These are phyloP conservation scores for Diarsia dahlii DNA, from an alignment of 2,888 invertebrate species.

Conservation along the genomic window DNA sequence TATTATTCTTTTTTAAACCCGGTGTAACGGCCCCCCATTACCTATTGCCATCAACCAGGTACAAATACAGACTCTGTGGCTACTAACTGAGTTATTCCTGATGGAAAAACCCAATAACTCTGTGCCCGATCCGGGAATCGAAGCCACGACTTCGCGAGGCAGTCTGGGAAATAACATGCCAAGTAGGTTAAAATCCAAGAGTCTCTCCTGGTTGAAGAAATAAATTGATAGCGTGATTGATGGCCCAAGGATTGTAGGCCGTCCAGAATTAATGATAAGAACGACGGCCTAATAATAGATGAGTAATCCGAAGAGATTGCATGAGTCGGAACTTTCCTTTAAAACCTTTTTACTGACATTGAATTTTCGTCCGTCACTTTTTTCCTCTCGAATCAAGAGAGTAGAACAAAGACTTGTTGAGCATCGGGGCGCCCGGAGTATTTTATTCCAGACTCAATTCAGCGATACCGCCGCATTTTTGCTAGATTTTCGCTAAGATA, in stretches of 20 bases:
- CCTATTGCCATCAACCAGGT: too few relatives aligned
- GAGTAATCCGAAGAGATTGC: conserved; percentile 41
- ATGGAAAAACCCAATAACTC: too few relatives aligned
- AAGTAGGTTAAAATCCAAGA: conserved; percentile 44
- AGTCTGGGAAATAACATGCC: background rate
- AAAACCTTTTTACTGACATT: conserved; percentile 35
- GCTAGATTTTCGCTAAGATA: conserved; percentile 15
- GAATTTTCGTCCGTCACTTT: conserved; percentile 19
- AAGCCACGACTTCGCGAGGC: too few relatives aligned
- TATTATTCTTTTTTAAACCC: too few relatives aligned
- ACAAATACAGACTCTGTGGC: too few relatives aligned
- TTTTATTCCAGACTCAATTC: conserved; percentile 37
- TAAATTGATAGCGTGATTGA: conserved; percentile 67
- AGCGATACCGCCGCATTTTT: background rate
- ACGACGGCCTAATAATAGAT: conserved; percentile 35
- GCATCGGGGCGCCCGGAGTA: background rate
- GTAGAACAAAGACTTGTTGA: conserved; percentile 51
- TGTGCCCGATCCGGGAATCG: too few relatives aligned
- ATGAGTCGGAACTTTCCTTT: conserved; percentile 49
- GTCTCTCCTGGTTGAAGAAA: conserved; percentile 16
- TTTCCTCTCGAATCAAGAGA: conserved; percentile 30
- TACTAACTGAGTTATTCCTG: too few relatives aligned
- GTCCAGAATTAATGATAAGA: conserved; percentile 60
- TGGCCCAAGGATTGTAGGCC: conserved; percentile 33
- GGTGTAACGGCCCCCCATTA: too few relatives aligned